Percentiles rank a stretch among this genome's conserved stretches.
These are phyloP conservation scores for Synanthedon vespiformis DNA, from an alignment of 2,888 invertebrate species.

Conservation along the genomic window DNA sequence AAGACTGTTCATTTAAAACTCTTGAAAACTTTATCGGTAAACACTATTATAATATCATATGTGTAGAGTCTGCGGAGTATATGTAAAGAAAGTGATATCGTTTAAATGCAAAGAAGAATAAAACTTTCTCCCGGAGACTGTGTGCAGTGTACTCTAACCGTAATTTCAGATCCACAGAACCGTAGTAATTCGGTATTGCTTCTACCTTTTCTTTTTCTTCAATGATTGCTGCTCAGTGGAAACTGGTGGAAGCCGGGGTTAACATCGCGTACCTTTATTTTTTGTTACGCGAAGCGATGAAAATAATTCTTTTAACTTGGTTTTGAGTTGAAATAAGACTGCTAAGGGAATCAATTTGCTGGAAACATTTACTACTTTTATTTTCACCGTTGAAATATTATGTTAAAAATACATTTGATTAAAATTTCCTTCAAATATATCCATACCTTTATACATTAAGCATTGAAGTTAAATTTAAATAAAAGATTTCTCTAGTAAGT, in stretches of 20 bases:
- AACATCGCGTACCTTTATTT: background rate
- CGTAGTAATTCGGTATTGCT: slow-evolving; percentile 21
- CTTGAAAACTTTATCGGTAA: background rate
- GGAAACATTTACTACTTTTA: background rate
- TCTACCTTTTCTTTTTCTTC: slow-evolving; percentile 20
- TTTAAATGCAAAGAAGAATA: background rate
- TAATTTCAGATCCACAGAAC: slow-evolving; percentile 11
- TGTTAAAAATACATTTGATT: no score
- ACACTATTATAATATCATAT: background rate
- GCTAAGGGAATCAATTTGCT: background rate
- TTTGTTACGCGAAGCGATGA: background rate
- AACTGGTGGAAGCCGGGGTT: background rate
- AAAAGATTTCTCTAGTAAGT: no score
- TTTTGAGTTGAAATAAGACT: background rate
- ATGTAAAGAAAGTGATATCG: background rate
- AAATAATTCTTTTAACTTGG: background rate
- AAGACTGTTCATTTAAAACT: no score
- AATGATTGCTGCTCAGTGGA: slow-evolving; percentile 19
- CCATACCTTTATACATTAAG: no score
- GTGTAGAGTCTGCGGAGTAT: background rate
- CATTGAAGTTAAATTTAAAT: no score
- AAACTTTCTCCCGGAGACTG: background rate
- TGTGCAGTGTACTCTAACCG: slow-evolving; percentile 12
- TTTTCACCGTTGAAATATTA: no score
- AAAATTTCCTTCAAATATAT: no score